Conservation (phyloP, 2,113 vertebrate genomes). For the Gymnobelideus leadbeateri region DNA sequence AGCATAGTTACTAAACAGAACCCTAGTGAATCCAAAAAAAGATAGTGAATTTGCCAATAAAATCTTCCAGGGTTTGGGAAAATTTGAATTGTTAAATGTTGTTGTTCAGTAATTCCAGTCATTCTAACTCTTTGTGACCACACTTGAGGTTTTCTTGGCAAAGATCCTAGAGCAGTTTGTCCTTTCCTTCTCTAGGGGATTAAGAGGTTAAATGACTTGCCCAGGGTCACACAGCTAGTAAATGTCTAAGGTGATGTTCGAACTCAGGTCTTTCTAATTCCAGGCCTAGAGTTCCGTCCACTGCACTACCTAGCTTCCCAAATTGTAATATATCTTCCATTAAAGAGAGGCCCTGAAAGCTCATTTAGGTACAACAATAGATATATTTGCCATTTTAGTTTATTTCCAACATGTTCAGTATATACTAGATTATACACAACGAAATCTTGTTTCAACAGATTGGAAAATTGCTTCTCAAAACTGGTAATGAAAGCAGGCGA, state of each 20-base stretch:
- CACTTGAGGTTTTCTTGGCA: background rate
- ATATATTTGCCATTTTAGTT: background rate
- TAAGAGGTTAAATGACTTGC: background rate
- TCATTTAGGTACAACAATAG: background rate
- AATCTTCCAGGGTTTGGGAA: conserved; percentile 46
- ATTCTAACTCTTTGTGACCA: background rate
- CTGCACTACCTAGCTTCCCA: background rate
- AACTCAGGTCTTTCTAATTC: background rate
- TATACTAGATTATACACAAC: background rate
- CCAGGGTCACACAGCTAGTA: background rate
- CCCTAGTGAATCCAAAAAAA: conserved; percentile 35
- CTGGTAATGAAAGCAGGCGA: background rate
- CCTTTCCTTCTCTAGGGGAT: background rate
- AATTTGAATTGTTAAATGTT: conserved; percentile 58
- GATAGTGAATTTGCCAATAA: conserved; percentile 66
- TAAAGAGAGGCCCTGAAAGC: background rate
- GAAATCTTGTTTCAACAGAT: conserved; percentile 21
- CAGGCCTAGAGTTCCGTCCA: too few species aligned
- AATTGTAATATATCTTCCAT: background rate
- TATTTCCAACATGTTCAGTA: background rate
- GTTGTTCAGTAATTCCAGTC: background rate
- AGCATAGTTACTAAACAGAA: conserved; percentile 47
- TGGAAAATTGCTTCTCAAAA: background rate
- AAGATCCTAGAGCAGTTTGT: background rate
- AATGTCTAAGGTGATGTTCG: background rate